Evolutionary conservation across 2,888 invertebrate genomes (phyloP), one percentile per base, ranked within the genome.

Genomic region (Ochropleura plecta): DNA sequence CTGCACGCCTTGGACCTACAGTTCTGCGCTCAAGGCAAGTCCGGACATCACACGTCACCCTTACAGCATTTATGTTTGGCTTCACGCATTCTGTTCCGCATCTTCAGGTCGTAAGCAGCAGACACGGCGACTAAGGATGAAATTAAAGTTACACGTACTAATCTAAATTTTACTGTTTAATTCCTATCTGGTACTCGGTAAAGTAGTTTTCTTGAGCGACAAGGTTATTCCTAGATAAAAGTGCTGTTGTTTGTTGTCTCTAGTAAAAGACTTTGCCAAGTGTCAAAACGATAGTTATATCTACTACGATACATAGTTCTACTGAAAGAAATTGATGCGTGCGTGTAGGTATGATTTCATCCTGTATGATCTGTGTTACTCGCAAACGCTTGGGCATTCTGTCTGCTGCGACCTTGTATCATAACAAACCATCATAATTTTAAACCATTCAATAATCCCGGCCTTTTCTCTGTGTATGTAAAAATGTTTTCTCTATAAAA

Each of bases 1-100:
- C 95, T 96, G 82, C 95, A 96, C 93, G 95, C 96, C 81, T 93
- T 95, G 90, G 96, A 95, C 93, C 94, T 95, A 79, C 95, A 95
- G 93, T 96, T 94, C 94, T 95, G 94, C 95, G 95, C 96, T 89
- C 94, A 95, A 95, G 95, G 96, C 95, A 96, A 95, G 95, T 96
- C 71, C 66, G n/a, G 67, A 74, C 62, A 48, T 63, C 69, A 55
- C 70, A 14, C 69, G 72, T 64, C 77, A 81, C 73, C 65, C 80
- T 55, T 53, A 74, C 69, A 69, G 66, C 65, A 82, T 85, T 68
- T 72, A 62, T 82, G 81, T 82, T 84, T 66, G 66, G 76, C 84
- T 82, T 82, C 72, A 75, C 72, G 42, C 74, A 83, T 81, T 79
- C 63, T 40, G 60, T 64, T 70, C 40, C n/a, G 46, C 79, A 71